These are phyloP conservation scores for Notiomystis cincta DNA, from an alignment of 2,113 vertebrate genomes.

Conservation along the genomic window DNA sequence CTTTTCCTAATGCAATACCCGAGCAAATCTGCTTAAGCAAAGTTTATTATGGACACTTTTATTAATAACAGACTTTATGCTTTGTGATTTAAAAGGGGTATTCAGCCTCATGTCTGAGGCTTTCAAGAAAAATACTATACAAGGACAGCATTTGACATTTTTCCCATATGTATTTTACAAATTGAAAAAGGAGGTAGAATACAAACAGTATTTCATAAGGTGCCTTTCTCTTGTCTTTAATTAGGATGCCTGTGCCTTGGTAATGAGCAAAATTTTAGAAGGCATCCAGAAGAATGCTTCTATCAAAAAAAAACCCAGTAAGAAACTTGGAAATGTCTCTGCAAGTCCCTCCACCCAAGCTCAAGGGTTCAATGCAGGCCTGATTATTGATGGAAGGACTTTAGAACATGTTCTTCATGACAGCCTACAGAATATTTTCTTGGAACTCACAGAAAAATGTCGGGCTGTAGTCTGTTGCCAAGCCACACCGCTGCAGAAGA, in stretches of 20 bases:
- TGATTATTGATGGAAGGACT: constrained; percentile 81
- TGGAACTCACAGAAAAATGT: constrained; percentile 74
- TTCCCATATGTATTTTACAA: background rate
- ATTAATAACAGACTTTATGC: background rate
- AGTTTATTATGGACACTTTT: background rate
- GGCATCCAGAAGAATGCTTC: constrained; percentile 52
- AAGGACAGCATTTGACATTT: background rate
- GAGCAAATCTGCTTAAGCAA: background rate
- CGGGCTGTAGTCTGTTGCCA: constrained; percentile 83
- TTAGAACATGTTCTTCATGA: constrained; percentile 79
- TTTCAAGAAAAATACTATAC: background rate
- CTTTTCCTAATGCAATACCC: background rate
- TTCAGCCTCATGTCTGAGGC: background rate
- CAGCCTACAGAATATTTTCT: constrained; percentile 70
- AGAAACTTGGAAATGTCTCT: background rate
- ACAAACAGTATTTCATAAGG: background rate
- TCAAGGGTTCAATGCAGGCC: constrained; percentile 48
- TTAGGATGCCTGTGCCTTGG: constrained; percentile 80
- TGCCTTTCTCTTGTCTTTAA: background rate
- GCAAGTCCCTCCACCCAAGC: background rate
- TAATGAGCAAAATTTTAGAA: constrained; percentile 72
- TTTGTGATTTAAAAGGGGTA: background rate
- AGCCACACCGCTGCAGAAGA: constrained; percentile 86
- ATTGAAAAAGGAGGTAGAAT: background rate
- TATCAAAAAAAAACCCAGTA: fast-evolving